These are phyloP conservation scores for Montipora capricornis DNA, from an alignment of 64 coral and sea anemone genomes.

Conservation along the genomic window DNA sequence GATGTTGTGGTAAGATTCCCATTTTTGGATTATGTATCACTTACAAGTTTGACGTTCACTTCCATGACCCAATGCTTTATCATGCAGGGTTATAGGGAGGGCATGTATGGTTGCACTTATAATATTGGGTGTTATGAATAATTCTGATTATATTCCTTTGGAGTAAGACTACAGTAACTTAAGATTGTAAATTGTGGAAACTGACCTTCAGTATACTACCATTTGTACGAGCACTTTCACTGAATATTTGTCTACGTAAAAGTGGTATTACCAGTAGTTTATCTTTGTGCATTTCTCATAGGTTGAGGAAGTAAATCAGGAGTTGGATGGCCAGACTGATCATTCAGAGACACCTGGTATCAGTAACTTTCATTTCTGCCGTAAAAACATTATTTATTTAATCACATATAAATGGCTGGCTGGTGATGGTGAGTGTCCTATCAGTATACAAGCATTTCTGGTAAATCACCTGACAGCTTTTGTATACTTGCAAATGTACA, in stretches of 20 bases:
- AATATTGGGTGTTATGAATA: conserved; percentile 12
- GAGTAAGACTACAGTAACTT: conserved; percentile 32
- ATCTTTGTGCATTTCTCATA: neutral
- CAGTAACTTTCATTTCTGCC: conserved; percentile 37
- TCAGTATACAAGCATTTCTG: conserved; percentile 38
- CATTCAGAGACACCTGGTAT: conserved; percentile 68
- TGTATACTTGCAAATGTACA: no score
- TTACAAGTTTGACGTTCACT: no score
- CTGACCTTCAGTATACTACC: conserved; percentile 45
- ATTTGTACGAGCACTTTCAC: conserved; percentile 40
- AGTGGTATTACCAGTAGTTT: conserved; percentile 46
- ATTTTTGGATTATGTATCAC: no score
- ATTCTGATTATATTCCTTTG: conserved; percentile 37
- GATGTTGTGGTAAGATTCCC: no score
- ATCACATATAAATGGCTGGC: conserved; percentile 28
- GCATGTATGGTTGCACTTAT: conserved; percentile 39
- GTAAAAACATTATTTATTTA: conserved; percentile 53
- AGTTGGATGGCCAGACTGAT: conserved; percentile 53
- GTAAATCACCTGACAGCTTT: neutral
- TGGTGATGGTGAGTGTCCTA: conserved; percentile 21
- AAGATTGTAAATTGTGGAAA: neutral
- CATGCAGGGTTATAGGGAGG: no score
- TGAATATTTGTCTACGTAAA: conserved; percentile 38
- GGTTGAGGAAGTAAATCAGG: conserved; percentile 72
- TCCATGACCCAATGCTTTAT: no score